phyloP scores from a whole-genome alignment of 2,797 vertebrate species.

The Lerista edwardsae region DNA sequence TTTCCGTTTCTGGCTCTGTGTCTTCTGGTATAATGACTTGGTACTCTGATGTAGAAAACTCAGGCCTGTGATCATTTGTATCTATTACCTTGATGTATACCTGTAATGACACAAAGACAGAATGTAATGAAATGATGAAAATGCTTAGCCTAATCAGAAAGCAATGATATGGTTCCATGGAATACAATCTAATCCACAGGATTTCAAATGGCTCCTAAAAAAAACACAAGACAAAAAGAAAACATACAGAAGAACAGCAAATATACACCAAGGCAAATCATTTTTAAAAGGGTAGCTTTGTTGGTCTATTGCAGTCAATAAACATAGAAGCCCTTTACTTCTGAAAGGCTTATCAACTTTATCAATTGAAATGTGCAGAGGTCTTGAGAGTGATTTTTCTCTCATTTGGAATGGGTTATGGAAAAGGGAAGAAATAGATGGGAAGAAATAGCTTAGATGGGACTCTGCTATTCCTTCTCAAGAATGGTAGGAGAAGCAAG shows the following conservation, averaged over 20 bases:
- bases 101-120: conserved; percentile 72
- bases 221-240: no score
- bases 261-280: not conserved
- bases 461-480: no score
- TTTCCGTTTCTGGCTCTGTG: conserved; percentile 85
- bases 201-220: not conserved
- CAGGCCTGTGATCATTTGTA: conserved; percentile 96
- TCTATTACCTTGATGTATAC: conserved; percentile 96
- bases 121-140: conserved; percentile 27
- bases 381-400: no score
- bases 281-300: no score
- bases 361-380: no score
- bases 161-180: not conserved
- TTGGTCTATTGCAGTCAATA: no score
- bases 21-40: conserved; percentile 91
- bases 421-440: no score
- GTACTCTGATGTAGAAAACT: conserved; percentile 90
- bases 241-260: not conserved
- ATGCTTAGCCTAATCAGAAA: not conserved
- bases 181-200: not conserved
- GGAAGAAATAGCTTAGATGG: no score
- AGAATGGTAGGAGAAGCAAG: no score
- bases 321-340: no score
- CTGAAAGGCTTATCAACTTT: not conserved
- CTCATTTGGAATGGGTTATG: no score